phyloP scores from a whole-genome alignment of 1,140 invertebrate genomes.

The Colletes latitarsis region DNA sequence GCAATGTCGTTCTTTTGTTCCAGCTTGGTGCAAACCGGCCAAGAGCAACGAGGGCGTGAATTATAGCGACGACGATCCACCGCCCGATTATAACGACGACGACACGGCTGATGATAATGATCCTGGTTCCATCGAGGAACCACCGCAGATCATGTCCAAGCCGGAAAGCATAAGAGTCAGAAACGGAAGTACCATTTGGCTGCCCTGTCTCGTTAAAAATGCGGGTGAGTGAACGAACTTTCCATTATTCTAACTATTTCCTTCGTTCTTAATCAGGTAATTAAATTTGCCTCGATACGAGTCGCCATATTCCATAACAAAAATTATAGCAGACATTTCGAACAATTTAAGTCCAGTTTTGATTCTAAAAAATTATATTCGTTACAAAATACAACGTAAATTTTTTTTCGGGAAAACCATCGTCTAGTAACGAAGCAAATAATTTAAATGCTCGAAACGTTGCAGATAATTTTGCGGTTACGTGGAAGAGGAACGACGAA shows the following conservation, averaged over 20 bases:
- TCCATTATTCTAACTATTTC: no score
- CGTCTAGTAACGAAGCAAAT: no score
- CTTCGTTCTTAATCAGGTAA: no score
- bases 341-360: no score
- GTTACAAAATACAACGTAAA: no score
- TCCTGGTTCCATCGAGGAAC: constrained; percentile 16
- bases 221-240: constrained; percentile 50
- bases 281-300: no score
- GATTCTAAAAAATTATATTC: no score
- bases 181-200: constrained; percentile 55
- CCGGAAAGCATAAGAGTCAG: constrained; percentile 28
- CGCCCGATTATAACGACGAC: constrained; percentile 49
- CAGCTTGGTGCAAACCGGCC: constrained; percentile 64
- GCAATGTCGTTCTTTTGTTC: constrained; percentile 36
- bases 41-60: constrained; percentile 46
- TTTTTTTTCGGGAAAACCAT: no score
- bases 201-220: constrained; percentile 64
- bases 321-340: no score
- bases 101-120: constrained; percentile 45
- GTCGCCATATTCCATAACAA: no score
- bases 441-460: background rate
- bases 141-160: constrained; percentile 56
- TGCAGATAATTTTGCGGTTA: constrained; percentile 55
- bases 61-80: constrained; percentile 54
- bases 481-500: constrained; percentile 61